A percentile compares a stretch with the other conserved stretches of the same genome.
phyloP scores from a whole-genome alignment of 2,113 vertebrate species.

The Scalopus aquaticus region DNA sequence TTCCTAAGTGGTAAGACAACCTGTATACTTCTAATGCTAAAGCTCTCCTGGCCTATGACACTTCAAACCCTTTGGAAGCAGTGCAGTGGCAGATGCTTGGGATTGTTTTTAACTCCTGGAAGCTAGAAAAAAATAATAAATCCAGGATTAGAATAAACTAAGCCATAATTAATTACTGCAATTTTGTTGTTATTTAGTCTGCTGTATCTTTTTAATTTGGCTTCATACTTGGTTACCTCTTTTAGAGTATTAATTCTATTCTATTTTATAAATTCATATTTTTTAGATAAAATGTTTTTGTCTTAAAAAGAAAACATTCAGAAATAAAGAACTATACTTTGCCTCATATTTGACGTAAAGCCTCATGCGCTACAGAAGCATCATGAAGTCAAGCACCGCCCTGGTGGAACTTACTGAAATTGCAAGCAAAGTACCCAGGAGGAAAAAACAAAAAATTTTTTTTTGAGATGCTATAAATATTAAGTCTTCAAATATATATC shows the following conservation, averaged over 20 bases:
- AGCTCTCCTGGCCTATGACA: neutral
- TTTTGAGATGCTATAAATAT: neutral
- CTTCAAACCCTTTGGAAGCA: neutral
- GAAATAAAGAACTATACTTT: neutral
- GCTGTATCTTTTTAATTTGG: neutral
- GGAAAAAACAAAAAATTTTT: neutral
- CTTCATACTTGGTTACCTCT: neutral
- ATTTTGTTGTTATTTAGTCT: neutral
- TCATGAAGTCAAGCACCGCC: neutral
- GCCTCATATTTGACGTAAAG: neutral
- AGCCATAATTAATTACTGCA: neutral
- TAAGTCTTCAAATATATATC: neutral
- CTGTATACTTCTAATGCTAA: neutral
- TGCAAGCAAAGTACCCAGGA: slow-evolving; percentile 41
- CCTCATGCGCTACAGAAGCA: neutral
- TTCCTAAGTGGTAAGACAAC: neutral
- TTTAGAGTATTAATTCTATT: neutral
- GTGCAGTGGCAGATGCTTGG: neutral
- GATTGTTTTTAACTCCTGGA: neutral
- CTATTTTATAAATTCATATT: neutral
- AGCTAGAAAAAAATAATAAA: neutral
- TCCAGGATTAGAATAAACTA: neutral
- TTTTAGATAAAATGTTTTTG: neutral
- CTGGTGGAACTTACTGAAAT: neutral
- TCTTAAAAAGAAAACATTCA: neutral